Evolutionary conservation across 2,888 invertebrate species (phyloP).

Genomic region (Leptura quadrifasciata): DNA sequence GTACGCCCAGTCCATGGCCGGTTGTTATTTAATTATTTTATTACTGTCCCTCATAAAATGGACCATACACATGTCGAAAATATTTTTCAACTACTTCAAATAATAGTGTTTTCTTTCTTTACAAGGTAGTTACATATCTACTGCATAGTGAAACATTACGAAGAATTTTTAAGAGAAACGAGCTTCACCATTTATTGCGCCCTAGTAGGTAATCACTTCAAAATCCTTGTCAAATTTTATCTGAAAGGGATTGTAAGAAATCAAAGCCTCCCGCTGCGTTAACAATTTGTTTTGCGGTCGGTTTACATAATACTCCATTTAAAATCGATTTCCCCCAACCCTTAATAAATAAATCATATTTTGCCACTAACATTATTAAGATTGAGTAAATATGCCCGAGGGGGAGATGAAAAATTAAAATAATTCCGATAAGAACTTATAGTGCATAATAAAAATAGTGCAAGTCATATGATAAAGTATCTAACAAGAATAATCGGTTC

Average conservation of each 20-base stretch:
- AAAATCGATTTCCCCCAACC: conserved; percentile 19
- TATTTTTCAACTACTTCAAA: no score
- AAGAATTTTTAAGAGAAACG: no score
- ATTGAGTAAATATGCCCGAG: conserved; percentile 19
- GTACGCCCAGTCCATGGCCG: no score
- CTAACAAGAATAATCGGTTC: conserved; percentile 25
- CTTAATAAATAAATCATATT: conserved; percentile 33
- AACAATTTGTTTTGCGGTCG: neutral
- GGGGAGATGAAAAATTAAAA: conserved; percentile 8
- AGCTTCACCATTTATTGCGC: no score
- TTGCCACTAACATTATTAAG: conserved; percentile 1
- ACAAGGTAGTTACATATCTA: no score
- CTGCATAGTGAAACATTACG: no score
- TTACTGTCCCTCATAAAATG: no score
- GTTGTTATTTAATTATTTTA: no score
- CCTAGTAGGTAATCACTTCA: no score
- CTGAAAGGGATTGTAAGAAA: neutral
- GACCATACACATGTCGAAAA: no score
- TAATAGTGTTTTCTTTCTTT: no score
- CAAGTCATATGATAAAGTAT: conserved; percentile 35
- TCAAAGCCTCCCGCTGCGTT: neutral
- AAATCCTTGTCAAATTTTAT: no score
- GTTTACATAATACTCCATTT: neutral
- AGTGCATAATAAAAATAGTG: conserved; percentile 25
- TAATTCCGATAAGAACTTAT: conserved; percentile 16